Percentiles rank a stretch among this genome's conserved stretches.
phyloP scores from a whole-genome alignment of 2,113 vertebrate genomes.

The Serinus canaria region DNA sequence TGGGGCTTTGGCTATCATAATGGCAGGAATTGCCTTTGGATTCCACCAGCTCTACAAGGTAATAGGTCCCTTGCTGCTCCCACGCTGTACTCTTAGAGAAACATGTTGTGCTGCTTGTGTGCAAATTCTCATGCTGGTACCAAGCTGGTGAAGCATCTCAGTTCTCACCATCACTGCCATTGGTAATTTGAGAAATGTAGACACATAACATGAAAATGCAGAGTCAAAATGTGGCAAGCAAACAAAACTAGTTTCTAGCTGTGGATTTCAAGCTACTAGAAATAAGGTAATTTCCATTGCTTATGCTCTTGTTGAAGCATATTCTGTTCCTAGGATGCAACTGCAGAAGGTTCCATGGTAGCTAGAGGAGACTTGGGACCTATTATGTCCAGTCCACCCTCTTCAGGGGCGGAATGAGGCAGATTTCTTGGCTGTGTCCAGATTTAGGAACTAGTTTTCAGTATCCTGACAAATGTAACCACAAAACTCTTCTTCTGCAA shows the following conservation, averaged over 20 bases:
- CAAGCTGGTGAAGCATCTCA: neutral
- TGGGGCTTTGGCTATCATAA: constrained; percentile 89
- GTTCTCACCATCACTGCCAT: neutral
- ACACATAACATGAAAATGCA: neutral
- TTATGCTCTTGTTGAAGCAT: neutral
- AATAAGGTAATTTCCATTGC: neutral
- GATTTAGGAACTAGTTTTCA: neutral
- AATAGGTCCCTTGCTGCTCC: neutral
- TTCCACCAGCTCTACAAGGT: constrained; percentile 97
- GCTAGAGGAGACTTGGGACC: neutral
- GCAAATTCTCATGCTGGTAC: neutral
- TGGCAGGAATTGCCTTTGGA: constrained; percentile 92
- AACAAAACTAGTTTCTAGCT: neutral
- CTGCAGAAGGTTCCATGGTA: neutral
- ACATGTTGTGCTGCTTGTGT: neutral
- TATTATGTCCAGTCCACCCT: neutral
- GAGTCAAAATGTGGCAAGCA: neutral
- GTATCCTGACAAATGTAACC: neutral
- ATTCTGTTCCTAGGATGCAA: neutral
- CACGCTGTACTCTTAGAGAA: neutral
- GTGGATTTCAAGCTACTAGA: neutral
- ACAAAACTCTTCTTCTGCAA: neutral
- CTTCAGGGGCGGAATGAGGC: neutral
- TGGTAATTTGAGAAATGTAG: neutral
- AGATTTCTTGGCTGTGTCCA: neutral